Base-by-base conservation (phyloP, 1,140 invertebrate genomes). In the Acromyrmex heyeri region DNA sequence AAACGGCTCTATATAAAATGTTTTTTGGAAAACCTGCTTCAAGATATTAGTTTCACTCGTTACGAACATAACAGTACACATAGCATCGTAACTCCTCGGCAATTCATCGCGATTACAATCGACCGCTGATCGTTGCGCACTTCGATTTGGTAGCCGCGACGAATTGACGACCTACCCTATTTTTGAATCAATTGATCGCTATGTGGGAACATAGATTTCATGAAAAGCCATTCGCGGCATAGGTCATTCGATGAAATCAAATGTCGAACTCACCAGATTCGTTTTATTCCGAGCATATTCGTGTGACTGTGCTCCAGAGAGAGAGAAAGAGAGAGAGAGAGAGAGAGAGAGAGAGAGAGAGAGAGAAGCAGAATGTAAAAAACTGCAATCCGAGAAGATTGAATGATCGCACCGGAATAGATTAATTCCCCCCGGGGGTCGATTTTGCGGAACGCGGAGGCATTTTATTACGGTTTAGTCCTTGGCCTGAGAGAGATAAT, bases 161-260 rank as follows among this genome's bases (percentile, higher is more conserved):
- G 88, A 90, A 90, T 90, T 89, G 88, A 90, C 86, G 89, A 90
- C 86, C 88, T 90, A 87, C 86, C 88, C 86, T 90, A 90, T 85
- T 90, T 90, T 90, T 88, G 90, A 90, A 90, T 90, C 89, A 90
- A 90, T 90, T 90, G 86, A 83, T 78, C 67, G 81, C 50, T 86
- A 88, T 90, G 81, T 86, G 86, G 82, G 82, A 90, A 88, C 77
- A 76, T 90, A 86, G 75, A 75, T 79, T 75, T 83, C 69, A 88
- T 90, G 88, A 90, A 90, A 90, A 90, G 89, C 82, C 81, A 86
- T 57, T 61, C 70, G 81, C 64, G 44, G 76, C 65, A 70, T 83
- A 75, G 76, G 75, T 64, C 62, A 87, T 72, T 86, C 86, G 89
- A 88, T 88, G 86, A 87, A 88, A 90, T 90, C 89, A 86, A 90